phyloP scores from a whole-genome alignment of 2,888 invertebrate genomes.

The Exephanes ischioxanthus region DNA sequence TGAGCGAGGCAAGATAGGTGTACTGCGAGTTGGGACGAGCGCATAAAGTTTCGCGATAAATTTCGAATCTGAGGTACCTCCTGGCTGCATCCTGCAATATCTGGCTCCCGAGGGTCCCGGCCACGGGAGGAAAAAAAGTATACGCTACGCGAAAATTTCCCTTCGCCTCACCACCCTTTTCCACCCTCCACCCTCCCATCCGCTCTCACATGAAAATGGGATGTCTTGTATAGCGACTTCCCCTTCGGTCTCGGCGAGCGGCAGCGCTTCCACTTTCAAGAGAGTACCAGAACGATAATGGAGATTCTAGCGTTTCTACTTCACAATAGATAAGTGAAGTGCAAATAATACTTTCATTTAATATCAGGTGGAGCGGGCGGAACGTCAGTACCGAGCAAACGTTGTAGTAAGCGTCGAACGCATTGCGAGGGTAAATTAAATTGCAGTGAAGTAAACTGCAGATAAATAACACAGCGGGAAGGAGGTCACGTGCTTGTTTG shows the following conservation, averaged over 20 bases:
- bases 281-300: conserved; percentile 14
- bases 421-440: not conserved
- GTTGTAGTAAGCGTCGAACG: not conserved
- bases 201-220: not conserved
- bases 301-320: conserved; percentile 33
- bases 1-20: conserved; percentile 49
- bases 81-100: conserved; percentile 62
- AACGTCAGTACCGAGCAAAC: not conserved
- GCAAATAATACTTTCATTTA: conserved; percentile 35
- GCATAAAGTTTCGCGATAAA: conserved; percentile 69
- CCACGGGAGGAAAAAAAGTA: conserved; percentile 37
- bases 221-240: conserved; percentile 29
- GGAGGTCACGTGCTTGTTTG: not conserved
- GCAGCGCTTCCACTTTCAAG: conserved; percentile 4
- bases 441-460: not conserved
- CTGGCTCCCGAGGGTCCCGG: conserved; percentile 48
- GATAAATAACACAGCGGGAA: not conserved
- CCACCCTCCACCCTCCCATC: too few relatives aligned
- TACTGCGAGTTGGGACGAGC: conserved; percentile 52
- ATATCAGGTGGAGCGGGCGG: not conserved
- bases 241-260: conserved; percentile 31
- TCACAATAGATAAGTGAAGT: conserved; percentile 42
- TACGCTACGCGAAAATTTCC: conserved; percentile 58
- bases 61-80: conserved; percentile 67
- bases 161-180: not conserved